Conservation (phyloP, 2,888 invertebrate species). For the Alitta virens region DNA sequence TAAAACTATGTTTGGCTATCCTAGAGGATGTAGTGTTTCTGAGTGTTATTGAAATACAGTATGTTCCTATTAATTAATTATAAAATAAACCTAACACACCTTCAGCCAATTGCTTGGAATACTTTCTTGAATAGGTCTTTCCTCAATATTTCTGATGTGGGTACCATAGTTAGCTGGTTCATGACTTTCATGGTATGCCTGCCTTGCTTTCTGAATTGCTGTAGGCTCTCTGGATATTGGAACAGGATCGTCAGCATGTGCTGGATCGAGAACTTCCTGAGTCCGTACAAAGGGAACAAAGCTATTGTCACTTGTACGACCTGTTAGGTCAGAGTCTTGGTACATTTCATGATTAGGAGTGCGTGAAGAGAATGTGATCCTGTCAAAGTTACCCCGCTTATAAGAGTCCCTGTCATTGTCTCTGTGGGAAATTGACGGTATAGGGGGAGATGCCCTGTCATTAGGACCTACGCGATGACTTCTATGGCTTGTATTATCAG, state of each 20-base stretch:
- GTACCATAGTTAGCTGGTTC: constrained; percentile 50
- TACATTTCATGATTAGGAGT: constrained; percentile 13
- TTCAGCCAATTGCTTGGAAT: too few species aligned
- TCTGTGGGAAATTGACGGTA: constrained; percentile 24
- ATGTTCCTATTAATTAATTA: too few species aligned
- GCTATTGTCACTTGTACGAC: constrained; percentile 30
- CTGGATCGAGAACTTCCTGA: constrained; percentile 51
- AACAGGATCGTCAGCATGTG: constrained; percentile 45
- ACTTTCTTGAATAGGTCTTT: constrained; percentile 4
- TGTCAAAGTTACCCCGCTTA: neutral
- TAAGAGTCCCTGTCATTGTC: neutral
- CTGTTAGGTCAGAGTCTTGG: constrained; percentile 19
- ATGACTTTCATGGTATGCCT: constrained; percentile 45
- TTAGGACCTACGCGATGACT: neutral
- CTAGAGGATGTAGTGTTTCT: too few species aligned
- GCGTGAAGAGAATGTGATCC: neutral
- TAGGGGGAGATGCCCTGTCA: constrained; percentile 17
- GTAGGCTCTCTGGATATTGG: constrained; percentile 51
- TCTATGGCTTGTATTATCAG: too few species aligned
- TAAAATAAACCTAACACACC: too few species aligned
- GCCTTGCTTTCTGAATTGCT: constrained; percentile 41
- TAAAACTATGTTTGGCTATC: too few species aligned
- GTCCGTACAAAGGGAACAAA: constrained; percentile 53
- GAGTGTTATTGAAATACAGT: too few species aligned
- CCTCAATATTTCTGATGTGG: constrained; percentile 33